Base-by-base conservation (phyloP, 2,888 invertebrate species). In the Drosophila neutralis region DNA sequence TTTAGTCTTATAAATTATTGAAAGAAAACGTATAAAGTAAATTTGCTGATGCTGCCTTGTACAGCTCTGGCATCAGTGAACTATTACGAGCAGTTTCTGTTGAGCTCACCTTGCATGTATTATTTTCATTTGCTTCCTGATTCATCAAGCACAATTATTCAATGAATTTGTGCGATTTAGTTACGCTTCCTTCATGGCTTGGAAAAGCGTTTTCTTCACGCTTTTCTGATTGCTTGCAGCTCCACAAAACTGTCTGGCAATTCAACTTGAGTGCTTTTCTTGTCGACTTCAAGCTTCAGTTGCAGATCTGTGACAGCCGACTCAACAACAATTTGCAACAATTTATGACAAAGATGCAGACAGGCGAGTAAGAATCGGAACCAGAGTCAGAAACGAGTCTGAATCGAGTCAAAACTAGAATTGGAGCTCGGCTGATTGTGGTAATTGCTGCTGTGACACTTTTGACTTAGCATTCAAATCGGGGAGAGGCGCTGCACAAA, bases 401-500 rank as follows among this genome's bases (percentile, higher is more conserved):
- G 54, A 45, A 27, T 60, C 27, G 54, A 66, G 74, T 59, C 33
- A 18, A 61, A 53, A 51, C 35, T 51, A 6, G 33, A 65, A 56
- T 65, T 70, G 64, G 38, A 24, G 62, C 65, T 59, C 64, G 40
- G 68, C 45, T 83, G 83, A 86, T 78, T 78, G 69, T 69, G 62
- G 79, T 79, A 84, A 87, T 89, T 89, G 88, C 67, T 77, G 88
- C 88, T 84, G 67, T 82, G 79, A 85, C 90, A 87, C 76, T 73
- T 82, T 78, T 70, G 82, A 87, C 87, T 87, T 79, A 76, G 78
- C 73, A 75, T 75, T 78, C 70, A 73, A 73, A 58, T 78, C 71
- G 69, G 33, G 60, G 15, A 24, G 36, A 29, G 29, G 51, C 13
- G 29, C 65, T 45, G 29, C 63, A 48, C 36, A 52, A 33, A 31